Base-by-base conservation (phyloP, 1,140 invertebrate genomes). In the Eulimnadia texana region DNA sequence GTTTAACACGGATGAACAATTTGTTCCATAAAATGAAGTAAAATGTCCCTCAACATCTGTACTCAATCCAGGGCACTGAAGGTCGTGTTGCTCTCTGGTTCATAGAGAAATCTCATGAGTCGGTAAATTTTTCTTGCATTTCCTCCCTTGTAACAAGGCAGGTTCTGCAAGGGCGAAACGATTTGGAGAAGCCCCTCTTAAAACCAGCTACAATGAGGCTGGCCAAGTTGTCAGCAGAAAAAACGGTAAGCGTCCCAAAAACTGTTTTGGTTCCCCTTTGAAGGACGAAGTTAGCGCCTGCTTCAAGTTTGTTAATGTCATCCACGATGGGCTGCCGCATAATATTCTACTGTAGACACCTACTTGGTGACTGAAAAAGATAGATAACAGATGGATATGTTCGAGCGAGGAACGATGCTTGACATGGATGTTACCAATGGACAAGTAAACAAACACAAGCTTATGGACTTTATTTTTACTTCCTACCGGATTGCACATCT, bases 401-500 rank as follows among this genome's bases (percentile, higher is more conserved):
- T 25, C 3, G 23, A 60, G 59, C 16, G 23, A 27, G 2, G 52
- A 58, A 16, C 53, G 50, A 19, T 23, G 47, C 23, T 33, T 58
- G 24, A 13, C 1, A n/a, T 20, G 60, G 19, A 57, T 20, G 28
- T 62, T 62, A 13, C 29, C 28, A 11, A 62, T 24, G 13, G 52
- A 57, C 28, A 62, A 57, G 42, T 62, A 62, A 57, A 60, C 24
- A 23, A 60, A 47, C 11, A 52, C 60, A 19, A 62, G 29, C 47
- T 62, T 62, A 24, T 62, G 60, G n/a, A n/a, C n/a, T n/a, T n/a
- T n/a, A 16, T 52, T 62, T 16, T 62, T 60, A 57, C 50, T 55
- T 10, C 60, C 60, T 19, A 62, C 19, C 2, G 60, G 60, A 29
- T 62, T 62, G 28, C 50, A 52, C 27, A 62, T 27, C 28, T 62